Conservation (phyloP, 2,888 invertebrate species). For the Diogma glabrata region DNA sequence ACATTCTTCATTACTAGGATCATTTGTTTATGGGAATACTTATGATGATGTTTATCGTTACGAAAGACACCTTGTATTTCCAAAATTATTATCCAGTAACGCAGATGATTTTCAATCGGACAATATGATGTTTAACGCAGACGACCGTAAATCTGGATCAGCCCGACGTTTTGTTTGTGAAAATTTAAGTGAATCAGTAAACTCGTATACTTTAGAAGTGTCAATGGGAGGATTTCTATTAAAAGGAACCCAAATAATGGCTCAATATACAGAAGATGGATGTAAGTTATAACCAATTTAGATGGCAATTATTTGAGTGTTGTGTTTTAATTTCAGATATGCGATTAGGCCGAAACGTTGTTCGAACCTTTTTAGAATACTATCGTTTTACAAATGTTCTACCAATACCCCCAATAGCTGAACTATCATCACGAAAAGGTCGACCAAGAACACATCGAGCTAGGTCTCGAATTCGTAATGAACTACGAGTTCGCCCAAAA, state of each 20-base stretch:
- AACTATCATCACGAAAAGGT: slow-evolving; percentile 31
- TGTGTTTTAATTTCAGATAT: slow-evolving; percentile 43
- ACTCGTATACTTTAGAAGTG: slow-evolving; percentile 82
- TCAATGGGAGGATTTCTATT: slow-evolving; percentile 82
- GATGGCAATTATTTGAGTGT: not conserved
- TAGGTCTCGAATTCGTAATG: slow-evolving; percentile 33
- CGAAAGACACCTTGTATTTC: slow-evolving; percentile 89
- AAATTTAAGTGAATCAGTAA: slow-evolving; percentile 61
- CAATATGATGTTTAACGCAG: slow-evolving; percentile 88
- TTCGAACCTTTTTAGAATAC: slow-evolving; percentile 66
- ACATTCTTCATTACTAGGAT: slow-evolving; percentile 82
- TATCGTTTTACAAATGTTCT: slow-evolving; percentile 64
- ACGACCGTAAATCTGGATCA: slow-evolving; percentile 73
- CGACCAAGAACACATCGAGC: slow-evolving; percentile 33
- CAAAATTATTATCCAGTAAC: slow-evolving; percentile 77
- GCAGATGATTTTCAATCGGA: slow-evolving; percentile 78
- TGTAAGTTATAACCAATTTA: slow-evolving; percentile 73
- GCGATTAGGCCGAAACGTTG: slow-evolving; percentile 64
- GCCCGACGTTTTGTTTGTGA: slow-evolving; percentile 74
- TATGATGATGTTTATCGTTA: slow-evolving; percentile 83
- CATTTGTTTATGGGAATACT: slow-evolving; percentile 90
- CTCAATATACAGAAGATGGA: slow-evolving; percentile 87
- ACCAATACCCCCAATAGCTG: slow-evolving; percentile 37
- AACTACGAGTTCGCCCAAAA: slow-evolving; percentile 36
- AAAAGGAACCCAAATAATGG: slow-evolving; percentile 53